These are phyloP conservation scores for Calyptommatus sinebrachiatus DNA, from an alignment of 2,113 vertebrate species.

Conservation along the genomic window DNA sequence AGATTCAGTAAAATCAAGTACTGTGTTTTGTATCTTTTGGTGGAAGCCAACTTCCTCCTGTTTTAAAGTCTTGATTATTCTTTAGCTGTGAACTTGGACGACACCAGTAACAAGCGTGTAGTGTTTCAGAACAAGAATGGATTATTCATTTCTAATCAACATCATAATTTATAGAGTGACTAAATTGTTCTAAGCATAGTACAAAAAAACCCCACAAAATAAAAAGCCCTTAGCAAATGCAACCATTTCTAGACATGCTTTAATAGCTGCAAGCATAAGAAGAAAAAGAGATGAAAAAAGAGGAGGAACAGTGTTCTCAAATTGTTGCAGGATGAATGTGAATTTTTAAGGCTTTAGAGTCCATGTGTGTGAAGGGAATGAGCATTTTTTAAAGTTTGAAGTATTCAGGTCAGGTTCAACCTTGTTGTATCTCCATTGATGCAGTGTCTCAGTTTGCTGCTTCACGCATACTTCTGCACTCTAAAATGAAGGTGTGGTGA, in stretches of 20 bases:
- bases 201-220: not conserved
- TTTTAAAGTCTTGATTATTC: not conserved
- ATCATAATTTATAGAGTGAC: not conserved
- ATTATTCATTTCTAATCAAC: not conserved
- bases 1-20: not conserved
- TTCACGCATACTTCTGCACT: too few species aligned
- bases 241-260: not conserved
- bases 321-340: not conserved
- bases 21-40: conserved; percentile 12
- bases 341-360: not conserved
- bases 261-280: not conserved
- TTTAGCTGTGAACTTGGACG: conserved; percentile 3
- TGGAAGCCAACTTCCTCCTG: not conserved
- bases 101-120: not conserved
- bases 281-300: not conserved
- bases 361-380: not conserved
- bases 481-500: too few species aligned
- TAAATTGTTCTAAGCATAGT: not conserved
- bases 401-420: not conserved
- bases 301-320: not conserved
- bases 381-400: not conserved
- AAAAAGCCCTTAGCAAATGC: not conserved
- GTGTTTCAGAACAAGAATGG: not conserved
- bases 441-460: too few species aligned
- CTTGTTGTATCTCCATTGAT: not conserved